Conservation (phyloP, 2,113 vertebrate genomes). For the Chamaetylas fuelleborni region DNA sequence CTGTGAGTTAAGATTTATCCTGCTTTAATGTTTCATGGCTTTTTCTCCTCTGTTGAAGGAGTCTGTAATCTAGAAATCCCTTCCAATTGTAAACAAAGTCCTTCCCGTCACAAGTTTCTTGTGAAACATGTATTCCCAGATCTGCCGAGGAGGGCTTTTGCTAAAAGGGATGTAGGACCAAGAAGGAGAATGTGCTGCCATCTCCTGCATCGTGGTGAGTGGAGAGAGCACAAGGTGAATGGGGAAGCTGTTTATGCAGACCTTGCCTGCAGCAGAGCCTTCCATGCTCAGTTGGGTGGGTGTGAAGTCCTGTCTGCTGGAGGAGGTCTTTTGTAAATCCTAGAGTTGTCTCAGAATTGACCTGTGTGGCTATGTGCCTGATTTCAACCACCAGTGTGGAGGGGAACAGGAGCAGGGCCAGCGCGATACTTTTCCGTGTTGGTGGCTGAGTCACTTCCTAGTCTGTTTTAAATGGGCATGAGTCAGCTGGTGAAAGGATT, state of each 20-base stretch:
- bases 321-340: background rate
- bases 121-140: background rate
- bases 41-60: background rate
- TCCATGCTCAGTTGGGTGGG: background rate
- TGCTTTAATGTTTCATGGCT: background rate
- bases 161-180: background rate
- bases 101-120: background rate
- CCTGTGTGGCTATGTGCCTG: background rate
- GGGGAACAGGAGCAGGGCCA: background rate
- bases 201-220: rapidly evolving
- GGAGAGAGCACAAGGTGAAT: background rate
- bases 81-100: background rate
- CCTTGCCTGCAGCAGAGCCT: background rate
- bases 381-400: rapidly evolving
- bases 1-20: background rate
- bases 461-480: background rate
- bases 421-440: rapidly evolving
- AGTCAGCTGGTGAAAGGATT: background rate
- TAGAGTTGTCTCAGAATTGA: background rate
- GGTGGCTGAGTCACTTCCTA: background rate
- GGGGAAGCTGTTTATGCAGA: background rate
- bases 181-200: background rate
- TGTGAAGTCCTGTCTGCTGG: background rate
- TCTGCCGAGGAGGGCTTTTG: background rate
- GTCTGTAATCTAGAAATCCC: background rate